A percentile compares a stretch with the other conserved stretches of the same genome.
phyloP scores from a whole-genome alignment of 2,888 invertebrate species.

The Dicranocentrus wangi region DNA sequence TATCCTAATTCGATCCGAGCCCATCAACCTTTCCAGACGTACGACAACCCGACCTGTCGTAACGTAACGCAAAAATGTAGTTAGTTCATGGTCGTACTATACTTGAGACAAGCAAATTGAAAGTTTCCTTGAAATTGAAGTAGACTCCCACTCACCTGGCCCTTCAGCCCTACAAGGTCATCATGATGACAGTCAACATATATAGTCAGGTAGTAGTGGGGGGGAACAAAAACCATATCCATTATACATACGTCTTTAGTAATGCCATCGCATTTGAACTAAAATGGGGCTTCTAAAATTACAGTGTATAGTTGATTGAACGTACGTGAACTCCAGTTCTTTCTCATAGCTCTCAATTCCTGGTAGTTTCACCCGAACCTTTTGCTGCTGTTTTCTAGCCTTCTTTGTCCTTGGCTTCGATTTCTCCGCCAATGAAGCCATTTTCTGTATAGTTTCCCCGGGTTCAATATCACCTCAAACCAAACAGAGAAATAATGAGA shows the following conservation, averaged over 20 bases:
- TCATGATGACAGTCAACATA: neutral
- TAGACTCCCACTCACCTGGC: conserved; percentile 41
- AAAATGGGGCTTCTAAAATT: too few species aligned
- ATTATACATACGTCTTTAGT: too few species aligned
- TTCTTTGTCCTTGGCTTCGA: neutral
- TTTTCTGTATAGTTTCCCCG: neutral
- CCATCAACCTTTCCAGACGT: conserved; percentile 82
- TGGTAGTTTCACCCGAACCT: conserved; percentile 69
- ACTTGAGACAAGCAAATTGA: neutral
- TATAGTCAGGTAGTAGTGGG: too few species aligned
- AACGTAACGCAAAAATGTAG: too few species aligned
- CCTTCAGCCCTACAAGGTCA: conserved; percentile 65
- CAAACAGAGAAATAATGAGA: neutral
- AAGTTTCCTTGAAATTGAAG: neutral
- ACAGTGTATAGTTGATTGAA: too few species aligned
- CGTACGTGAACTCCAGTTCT: conserved; percentile 69
- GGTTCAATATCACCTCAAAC: neutral
- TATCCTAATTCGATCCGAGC: conserved; percentile 81
- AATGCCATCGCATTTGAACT: too few species aligned
- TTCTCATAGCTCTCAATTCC: conserved; percentile 71
- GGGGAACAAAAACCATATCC: too few species aligned
- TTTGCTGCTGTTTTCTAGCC: conserved; percentile 34
- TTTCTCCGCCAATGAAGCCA: conserved; percentile 20
- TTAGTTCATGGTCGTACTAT: too few species aligned
- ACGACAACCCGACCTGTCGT: conserved; percentile 71